Evolutionary conservation across 64 coral and sea anemone species (phyloP).

Genomic region (Porites lutea): DNA sequence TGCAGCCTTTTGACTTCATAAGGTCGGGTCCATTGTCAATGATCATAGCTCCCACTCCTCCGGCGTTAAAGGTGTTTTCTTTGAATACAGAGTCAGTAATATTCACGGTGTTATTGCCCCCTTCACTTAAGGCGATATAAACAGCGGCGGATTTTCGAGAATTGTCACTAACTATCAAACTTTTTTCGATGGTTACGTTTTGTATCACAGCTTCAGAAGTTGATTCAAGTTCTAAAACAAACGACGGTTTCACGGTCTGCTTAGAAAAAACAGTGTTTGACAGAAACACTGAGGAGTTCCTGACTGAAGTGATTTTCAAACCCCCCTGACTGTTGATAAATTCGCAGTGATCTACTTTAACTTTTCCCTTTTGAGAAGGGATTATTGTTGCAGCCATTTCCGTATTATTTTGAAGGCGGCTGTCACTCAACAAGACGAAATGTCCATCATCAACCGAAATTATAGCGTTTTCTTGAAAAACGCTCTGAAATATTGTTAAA

Average conservation of each 20-base stretch:
- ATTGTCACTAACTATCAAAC: neutral
- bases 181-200: constrained; percentile 13
- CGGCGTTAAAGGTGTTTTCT: neutral
- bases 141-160: neutral
- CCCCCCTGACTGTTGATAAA: neutral
- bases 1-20: constrained; percentile 7
- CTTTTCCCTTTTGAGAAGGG: neutral
- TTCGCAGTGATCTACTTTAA: neutral
- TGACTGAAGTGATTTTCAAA: neutral
- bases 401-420: neutral
- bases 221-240: constrained; percentile 2
- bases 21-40: neutral
- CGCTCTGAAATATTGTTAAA: neutral
- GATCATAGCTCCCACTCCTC: constrained; percentile 10
- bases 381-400: neutral
- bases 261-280: neutral
- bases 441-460: neutral
- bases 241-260: neutral
- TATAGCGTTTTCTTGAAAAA: neutral
- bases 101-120: neutral
- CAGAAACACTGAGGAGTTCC: neutral
- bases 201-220: neutral
- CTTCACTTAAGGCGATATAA: neutral
- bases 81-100: neutral
- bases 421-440: neutral